Conservation (phyloP, 2,888 invertebrate genomes). For the Holacanthella duospinosa region DNA sequence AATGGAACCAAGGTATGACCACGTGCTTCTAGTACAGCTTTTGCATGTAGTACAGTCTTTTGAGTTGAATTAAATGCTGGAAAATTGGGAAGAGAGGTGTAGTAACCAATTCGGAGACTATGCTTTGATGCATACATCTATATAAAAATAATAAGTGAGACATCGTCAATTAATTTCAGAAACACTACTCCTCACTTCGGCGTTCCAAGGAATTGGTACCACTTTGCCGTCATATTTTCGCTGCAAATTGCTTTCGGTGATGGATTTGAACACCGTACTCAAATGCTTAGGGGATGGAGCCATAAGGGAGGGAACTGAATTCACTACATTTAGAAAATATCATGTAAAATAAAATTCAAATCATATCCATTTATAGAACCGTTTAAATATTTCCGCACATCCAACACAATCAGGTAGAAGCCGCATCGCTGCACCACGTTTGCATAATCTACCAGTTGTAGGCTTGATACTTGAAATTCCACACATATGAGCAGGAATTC, state of each 20-base stretch:
- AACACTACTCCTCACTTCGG: not conserved
- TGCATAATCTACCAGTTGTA: constrained; percentile 41
- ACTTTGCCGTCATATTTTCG: not conserved
- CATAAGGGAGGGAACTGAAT: not conserved
- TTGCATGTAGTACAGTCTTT: constrained; percentile 38
- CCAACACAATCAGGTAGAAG: constrained; percentile 10
- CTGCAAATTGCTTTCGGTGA: not conserved
- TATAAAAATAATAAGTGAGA: too few relatives aligned
- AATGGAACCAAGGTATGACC: constrained; percentile 39
- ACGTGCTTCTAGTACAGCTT: constrained; percentile 31
- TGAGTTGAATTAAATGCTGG: constrained; percentile 40
- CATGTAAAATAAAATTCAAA: too few relatives aligned
- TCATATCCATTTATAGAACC: too few relatives aligned
- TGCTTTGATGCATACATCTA: constrained; percentile 9
- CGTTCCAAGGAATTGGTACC: constrained; percentile 6
- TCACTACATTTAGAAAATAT: constrained; percentile 3
- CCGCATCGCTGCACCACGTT: constrained; percentile 16
- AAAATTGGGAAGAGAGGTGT: constrained; percentile 40
- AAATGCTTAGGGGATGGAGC: not conserved
- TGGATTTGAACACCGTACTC: not conserved
- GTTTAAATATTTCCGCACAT: too few relatives aligned
- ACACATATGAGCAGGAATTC: constrained; percentile 44
- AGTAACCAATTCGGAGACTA: constrained; percentile 41
- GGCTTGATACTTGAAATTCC: constrained; percentile 44
- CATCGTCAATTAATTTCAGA: too few relatives aligned